Base-by-base conservation (phyloP, 2,888 invertebrate genomes). In the Clivina fossor region DNA sequence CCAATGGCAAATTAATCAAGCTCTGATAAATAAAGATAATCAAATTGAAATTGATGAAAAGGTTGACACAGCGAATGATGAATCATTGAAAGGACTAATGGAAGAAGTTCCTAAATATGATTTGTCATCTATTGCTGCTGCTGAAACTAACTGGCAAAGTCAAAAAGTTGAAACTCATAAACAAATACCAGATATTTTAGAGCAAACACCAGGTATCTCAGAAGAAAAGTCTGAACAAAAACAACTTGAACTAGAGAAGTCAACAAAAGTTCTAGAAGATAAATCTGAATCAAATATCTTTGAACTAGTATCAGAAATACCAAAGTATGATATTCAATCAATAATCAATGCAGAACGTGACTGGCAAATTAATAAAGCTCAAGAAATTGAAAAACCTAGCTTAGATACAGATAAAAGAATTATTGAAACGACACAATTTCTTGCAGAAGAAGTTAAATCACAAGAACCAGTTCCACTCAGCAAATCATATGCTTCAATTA, bases 401-500 rank as follows among this genome's bases (percentile, higher is more conserved):
- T 4, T 18, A 40, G 35, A 32, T 19, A 7, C 26, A 24, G n/a
- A 11, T 1, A 53, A 41, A 13, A 20, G 1, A 32, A 11, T 41
- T 22, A 11, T 33, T 28, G 37, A 44, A 35, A n/a, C 13, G 53
- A 37, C 43, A 16, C 28, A 9, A 35, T 3, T 13, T 16, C 19
- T 19, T 19, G 7, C 19, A 18, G 19, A 38, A 38, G n/a, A 22
- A 9, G 41, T 41, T 2, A 24, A 54, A 46, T 18, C 15, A 28
- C 18, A 38, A 37, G 46, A 44, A 20, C 44, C 35, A 26, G 26
- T 15, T 26, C n/a, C n/a, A n/a, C 41, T 15, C 19, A 53, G 58
- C 5, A 67, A 65, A 55, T 69, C 67, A 3, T 69, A 69, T 28
- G 69, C 69, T 8, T 61, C 61, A 50, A 64, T 68, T 9, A 60